These are phyloP conservation scores for Myzus persicae DNA, from an alignment of 1,140 invertebrate genomes.

Conservation along the genomic window DNA sequence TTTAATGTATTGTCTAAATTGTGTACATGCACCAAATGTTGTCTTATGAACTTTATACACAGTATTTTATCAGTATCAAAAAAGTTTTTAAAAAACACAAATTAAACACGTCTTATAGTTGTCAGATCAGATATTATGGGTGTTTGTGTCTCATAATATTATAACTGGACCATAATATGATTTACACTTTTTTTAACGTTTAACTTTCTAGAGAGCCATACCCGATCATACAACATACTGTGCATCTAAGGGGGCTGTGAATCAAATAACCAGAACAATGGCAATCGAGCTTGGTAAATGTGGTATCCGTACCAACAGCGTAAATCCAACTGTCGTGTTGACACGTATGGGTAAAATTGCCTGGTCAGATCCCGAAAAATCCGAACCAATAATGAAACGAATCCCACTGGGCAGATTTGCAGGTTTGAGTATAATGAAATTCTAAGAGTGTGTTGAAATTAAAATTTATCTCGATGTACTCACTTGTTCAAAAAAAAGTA, in stretches of 20 bases:
- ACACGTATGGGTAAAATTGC: conserved; percentile 85
- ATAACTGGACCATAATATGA: no score
- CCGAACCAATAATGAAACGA: conserved; percentile 74
- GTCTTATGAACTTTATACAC: no score
- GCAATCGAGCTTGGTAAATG: conserved; percentile 86
- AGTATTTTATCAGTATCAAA: no score
- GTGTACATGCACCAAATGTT: not conserved
- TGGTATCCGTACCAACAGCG: conserved; percentile 86
- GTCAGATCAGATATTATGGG: no score
- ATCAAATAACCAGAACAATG: conserved; percentile 73
- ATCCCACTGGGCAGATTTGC: conserved; percentile 79
- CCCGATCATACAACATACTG: conserved; percentile 81
- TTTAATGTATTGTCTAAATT: not conserved
- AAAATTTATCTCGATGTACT: not conserved
- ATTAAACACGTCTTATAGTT: not conserved
- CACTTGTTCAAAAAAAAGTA: not conserved
- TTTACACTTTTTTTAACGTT: not conserved
- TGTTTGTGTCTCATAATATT: not conserved
- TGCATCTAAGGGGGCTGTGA: conserved; percentile 71
- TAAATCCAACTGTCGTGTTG: conserved; percentile 92
- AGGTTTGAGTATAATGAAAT: conserved; percentile 61
- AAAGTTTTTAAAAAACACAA: no score
- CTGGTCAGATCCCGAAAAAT: conserved; percentile 83
- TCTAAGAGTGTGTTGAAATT: not conserved
- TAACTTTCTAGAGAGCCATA: conserved; percentile 69